These are phyloP conservation scores for Darevskia mixta DNA, from an alignment of 2,797 vertebrate genomes.

Conservation along the genomic window DNA sequence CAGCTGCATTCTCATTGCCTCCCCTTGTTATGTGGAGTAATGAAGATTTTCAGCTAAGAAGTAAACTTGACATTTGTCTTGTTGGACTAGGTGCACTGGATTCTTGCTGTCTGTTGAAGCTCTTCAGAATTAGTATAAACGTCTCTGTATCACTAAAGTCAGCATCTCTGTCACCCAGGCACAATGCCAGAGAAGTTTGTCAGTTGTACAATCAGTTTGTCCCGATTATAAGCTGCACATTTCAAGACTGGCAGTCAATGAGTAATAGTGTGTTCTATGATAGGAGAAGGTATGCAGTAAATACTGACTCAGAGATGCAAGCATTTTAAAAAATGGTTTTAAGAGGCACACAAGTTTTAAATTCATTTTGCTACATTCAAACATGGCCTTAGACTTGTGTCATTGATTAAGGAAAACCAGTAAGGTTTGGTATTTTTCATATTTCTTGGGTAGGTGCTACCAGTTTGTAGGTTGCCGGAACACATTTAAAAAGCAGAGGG, in stretches of 20 bases:
- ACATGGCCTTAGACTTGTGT: not conserved
- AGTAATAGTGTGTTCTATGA: not conserved
- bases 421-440: not conserved
- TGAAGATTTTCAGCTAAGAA: slow-evolving; percentile 13
- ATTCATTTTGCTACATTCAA: not conserved
- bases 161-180: slow-evolving; percentile 15
- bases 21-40: not conserved
- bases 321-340: no score
- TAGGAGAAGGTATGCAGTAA: not conserved
- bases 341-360: no score
- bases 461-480: not conserved
- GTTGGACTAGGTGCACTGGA: not conserved
- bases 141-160: not conserved
- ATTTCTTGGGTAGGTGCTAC: not conserved
- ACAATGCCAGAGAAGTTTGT: not conserved
- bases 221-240: not conserved
- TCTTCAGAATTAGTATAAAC: not conserved
- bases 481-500: not conserved
- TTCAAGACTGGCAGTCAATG: not conserved
- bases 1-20: not conserved
- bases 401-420: not conserved
- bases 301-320: no score
- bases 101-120: not conserved
- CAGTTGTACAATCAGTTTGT: not conserved
- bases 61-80: not conserved